Base-by-base conservation (phyloP, 2,888 invertebrate genomes). In the Eumerus sabulonum region DNA sequence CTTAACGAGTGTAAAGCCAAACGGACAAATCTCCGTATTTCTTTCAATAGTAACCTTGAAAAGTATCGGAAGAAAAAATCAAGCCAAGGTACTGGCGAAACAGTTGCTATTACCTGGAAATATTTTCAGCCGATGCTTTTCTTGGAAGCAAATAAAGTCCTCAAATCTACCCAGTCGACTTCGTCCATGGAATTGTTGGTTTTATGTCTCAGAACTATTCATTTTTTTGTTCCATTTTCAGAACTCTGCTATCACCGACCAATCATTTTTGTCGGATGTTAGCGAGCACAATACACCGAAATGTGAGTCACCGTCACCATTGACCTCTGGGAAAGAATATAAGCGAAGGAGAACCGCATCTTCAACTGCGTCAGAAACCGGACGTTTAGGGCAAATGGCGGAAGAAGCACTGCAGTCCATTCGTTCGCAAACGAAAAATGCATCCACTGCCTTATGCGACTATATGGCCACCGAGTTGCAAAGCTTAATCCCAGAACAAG, bases 1-100 rank as follows among this genome's bases (percentile, higher is more conserved):
- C 12, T 73, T 0, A 76, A 76, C 44, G 62, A 82, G 9, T 68
- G 72, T 14, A 76, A 81, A 53, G 76, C 72, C 36, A 81, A 81
- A 68, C 76, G 63, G 68, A n/a, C n/a, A n/a, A n/a, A n/a, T n/a
- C n/a, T n/a, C n/a, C n/a, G n/a, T n/a, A n/a, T n/a, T n/a, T n/a
- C n/a, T n/a, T n/a, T n/a, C n/a, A n/a, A n/a, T n/a, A n/a, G n/a
- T n/a, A n/a, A n/a, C n/a, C n/a, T n/a, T n/a, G 42, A 67, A 12
- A 76, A 82, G 18, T 48, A 45, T 2, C 48, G 66, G 1, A 70
- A 42, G 16, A 71, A 47, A 13, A 62, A 67, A n/a, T 76, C 45
- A 17, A 40, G 54, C 1, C 59, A 64, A 59, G 56, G 62, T 42
- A 36, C 18, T 16, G 45, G 45, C 12, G 45, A n/a, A n/a, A n/a